phyloP scores from a whole-genome alignment of 2,888 invertebrate species.

The Unio delphinus region DNA sequence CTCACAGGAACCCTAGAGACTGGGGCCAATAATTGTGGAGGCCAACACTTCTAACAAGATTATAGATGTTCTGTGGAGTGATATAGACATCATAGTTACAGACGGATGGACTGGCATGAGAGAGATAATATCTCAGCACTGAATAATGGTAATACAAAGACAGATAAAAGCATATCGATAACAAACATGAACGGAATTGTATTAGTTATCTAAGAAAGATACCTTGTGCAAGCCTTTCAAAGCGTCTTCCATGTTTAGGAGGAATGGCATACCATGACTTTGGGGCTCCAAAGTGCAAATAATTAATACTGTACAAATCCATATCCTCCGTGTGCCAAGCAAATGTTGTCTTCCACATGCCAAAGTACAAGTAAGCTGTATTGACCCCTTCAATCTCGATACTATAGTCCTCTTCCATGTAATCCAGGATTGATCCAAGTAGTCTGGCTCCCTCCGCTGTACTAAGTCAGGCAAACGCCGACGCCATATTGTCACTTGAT shows the following conservation, averaged over 20 bases:
- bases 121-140: no score
- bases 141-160: neutral
- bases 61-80: no score
- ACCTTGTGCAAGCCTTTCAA: constrained; percentile 88
- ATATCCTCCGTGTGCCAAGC: constrained; percentile 99
- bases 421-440: constrained; percentile 93
- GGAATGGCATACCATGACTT: constrained; percentile 95
- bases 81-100: no score
- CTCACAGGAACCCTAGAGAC: no score
- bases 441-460: no score
- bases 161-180: neutral
- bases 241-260: constrained; percentile 92
- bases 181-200: neutral
- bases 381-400: constrained; percentile 90
- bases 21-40: no score
- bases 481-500: no score
- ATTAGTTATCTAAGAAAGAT: neutral
- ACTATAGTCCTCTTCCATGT: constrained; percentile 94
- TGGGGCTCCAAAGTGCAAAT: constrained; percentile 96
- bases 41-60: no score
- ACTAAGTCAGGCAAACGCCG: no score
- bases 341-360: constrained; percentile 99
- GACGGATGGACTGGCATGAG: no score
- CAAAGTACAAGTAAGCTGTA: constrained; percentile 98
- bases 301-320: constrained; percentile 99